Base-by-base conservation (phyloP, 2,888 invertebrate species). In the Lepetodrilus schrolli region DNA sequence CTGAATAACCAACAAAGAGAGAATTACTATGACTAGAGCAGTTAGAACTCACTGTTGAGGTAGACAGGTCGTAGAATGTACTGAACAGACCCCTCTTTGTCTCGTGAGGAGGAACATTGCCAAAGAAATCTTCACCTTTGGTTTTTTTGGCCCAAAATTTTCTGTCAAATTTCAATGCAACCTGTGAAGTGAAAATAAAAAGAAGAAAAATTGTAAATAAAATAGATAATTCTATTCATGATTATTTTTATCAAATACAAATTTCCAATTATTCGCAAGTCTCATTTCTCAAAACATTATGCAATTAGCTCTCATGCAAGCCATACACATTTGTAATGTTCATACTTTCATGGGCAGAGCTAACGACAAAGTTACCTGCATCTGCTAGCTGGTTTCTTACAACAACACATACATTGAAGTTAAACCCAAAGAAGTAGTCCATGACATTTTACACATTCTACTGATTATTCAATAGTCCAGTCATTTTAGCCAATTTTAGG, bases 51-150 rank as follows among this genome's bases (percentile, higher is more conserved):
- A 70, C 69, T 70, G 74, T 58, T 21, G 47, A 30, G 20, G 69
- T 74, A 0, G 90, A 85, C 66, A 91, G 84, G 81, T 91, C 91
- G 82, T 91, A 90, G 81, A 92, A 92, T 48, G 91, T 89, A 78
- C 88, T 90, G 84, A 91, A 92, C 17, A 90, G 80, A 1, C 91
- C 91, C 34, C 90, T 77, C 37, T 83, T 80, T 1, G 83, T 77
- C 20, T 79, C 82, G 2, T 76, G 74, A 20, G 83, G 80, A 1
- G 91, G 88, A 2, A 92, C 88, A 70, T 88, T 86, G 10, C 92
- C 91, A 83, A 92, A 92, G 78, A 90, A 87, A 66, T 86, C 86
- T 73, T 85, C 84, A 23, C 83, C 82, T 69, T 85, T 85, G 13
- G 88, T 79, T 49, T 88, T 86, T 8, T 82, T 78, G 0, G 77